phyloP scores from a whole-genome alignment of 1,140 invertebrate genomes.

The Pseudomyrmex gracilis region DNA sequence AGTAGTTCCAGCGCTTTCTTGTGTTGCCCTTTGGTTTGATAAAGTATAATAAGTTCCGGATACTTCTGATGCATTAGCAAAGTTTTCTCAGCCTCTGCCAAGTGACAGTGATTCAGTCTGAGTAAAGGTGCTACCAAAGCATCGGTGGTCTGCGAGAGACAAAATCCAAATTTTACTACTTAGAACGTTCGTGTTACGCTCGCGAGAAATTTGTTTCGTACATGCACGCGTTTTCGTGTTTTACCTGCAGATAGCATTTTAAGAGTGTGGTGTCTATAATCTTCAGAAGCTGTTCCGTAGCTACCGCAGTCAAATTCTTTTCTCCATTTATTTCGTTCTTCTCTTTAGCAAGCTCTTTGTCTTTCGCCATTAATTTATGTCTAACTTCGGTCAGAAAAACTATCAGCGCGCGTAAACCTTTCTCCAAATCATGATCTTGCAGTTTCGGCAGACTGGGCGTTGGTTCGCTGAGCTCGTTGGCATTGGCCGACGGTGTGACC shows the following conservation, averaged over 20 bases:
- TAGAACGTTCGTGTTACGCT: background rate
- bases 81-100: slow-evolving; percentile 97
- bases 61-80: slow-evolving; percentile 95
- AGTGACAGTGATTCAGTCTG: slow-evolving; percentile 97
- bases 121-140: slow-evolving; percentile 95
- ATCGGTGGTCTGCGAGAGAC: slow-evolving; percentile 93
- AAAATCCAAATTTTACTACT: background rate
- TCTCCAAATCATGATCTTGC: slow-evolving; percentile 94
- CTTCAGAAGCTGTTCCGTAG: slow-evolving; percentile 91
- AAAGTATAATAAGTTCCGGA: slow-evolving; percentile 97
- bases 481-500: slow-evolving; percentile 89
- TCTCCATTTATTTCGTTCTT: slow-evolving; percentile 81
- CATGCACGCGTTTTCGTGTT: slow-evolving; percentile 86
- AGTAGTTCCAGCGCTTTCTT: slow-evolving; percentile 96
- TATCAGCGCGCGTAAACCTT: slow-evolving; percentile 94
- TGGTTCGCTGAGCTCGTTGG: slow-evolving; percentile 83
- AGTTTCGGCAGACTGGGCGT: slow-evolving; percentile 87
- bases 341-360: slow-evolving; percentile 81
- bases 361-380: slow-evolving; percentile 85
- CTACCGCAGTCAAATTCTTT: slow-evolving; percentile 81
- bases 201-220: slow-evolving; percentile 3
- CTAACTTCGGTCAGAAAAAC: slow-evolving; percentile 94
- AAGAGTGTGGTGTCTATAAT: slow-evolving; percentile 98
- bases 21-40: slow-evolving; percentile 97
- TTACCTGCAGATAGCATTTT: slow-evolving; percentile 97